These are phyloP conservation scores for Marcusenius ussheri DNA, from an alignment of 2,113 vertebrate species.

Conservation along the genomic window DNA sequence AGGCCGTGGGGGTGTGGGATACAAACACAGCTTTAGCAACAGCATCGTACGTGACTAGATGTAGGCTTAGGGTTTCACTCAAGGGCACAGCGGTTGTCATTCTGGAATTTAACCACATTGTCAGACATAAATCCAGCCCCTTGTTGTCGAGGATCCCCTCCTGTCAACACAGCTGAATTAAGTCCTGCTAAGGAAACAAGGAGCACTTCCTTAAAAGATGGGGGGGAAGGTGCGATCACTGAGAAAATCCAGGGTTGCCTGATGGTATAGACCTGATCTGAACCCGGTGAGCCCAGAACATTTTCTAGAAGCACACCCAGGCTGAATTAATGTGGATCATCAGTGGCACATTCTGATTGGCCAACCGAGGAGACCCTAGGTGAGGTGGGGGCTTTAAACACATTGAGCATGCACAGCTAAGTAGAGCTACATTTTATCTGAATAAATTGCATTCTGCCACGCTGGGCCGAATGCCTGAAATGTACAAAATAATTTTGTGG, in stretches of 20 bases:
- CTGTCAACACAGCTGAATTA: not conserved
- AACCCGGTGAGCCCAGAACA: not conserved
- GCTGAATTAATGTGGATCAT: not conserved
- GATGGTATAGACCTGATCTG: not conserved
- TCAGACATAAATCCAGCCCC: not conserved
- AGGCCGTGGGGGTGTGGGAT: not conserved
- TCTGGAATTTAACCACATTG: not conserved
- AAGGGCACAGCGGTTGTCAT: not conserved
- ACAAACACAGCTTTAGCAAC: not conserved
- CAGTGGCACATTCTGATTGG: not conserved
- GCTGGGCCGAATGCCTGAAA: not conserved
- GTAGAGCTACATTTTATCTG: not conserved
- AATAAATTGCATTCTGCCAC: not conserved
- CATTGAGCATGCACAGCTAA: not conserved
- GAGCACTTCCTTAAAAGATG: not conserved
- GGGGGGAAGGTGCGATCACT: not conserved
- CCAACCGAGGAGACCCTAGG: not conserved
- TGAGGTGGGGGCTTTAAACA: not conserved
- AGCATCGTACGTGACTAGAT: not conserved
- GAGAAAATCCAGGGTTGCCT: not conserved
- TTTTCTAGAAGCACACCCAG: not conserved
- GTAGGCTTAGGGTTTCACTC: not conserved
- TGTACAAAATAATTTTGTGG: not conserved
- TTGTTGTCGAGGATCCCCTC: not conserved
- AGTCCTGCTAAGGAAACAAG: not conserved